A percentile compares a stretch with the other conserved stretches of the same genome.
Evolutionary conservation across 2,888 invertebrate genomes (phyloP).

Genomic region (Pachycephus smyrnensis): DNA sequence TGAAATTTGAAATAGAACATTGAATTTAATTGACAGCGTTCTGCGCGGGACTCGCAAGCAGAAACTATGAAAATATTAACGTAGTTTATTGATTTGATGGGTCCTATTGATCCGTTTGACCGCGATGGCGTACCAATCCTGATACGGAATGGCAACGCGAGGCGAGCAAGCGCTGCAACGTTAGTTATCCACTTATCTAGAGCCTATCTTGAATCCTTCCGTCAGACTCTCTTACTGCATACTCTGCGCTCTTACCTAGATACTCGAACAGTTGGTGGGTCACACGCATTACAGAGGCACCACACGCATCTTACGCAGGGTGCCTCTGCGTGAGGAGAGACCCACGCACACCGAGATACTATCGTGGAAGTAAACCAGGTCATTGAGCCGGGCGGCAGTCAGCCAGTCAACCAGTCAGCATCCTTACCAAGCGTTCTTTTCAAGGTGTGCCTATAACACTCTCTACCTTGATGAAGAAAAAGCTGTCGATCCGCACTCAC

Average conservation of each 20-base stretch:
- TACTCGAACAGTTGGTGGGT: too few species aligned
- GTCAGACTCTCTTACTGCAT: neutral
- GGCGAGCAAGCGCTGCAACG: too few species aligned
- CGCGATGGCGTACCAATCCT: too few species aligned
- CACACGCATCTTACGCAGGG: conserved; percentile 10
- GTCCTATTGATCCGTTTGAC: too few species aligned
- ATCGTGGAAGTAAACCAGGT: conserved; percentile 57
- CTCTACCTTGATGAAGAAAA: conserved; percentile 56
- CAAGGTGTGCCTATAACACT: conserved; percentile 60
- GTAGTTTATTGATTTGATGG: too few species aligned
- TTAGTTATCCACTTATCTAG: too few species aligned
- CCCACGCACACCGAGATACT: conserved; percentile 19
- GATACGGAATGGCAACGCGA: too few species aligned
- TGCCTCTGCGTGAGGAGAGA: neutral
- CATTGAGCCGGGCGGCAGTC: conserved; percentile 26
- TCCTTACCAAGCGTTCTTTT: conserved; percentile 32
- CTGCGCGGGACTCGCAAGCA: too few species aligned
- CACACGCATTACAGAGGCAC: conserved; percentile 16
- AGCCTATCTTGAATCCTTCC: too few species aligned
- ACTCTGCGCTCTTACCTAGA: conserved; percentile 4
- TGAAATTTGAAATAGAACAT: too few species aligned
- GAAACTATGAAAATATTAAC: too few species aligned
- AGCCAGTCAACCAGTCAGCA: conserved; percentile 14
- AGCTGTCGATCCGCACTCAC: conserved; percentile 27
- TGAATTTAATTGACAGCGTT: too few species aligned